Percentiles rank a stretch among this genome's conserved stretches.
Evolutionary conservation across 2,113 vertebrate genomes (phyloP).

Genomic region (Datnioides undecimradiatus): DNA sequence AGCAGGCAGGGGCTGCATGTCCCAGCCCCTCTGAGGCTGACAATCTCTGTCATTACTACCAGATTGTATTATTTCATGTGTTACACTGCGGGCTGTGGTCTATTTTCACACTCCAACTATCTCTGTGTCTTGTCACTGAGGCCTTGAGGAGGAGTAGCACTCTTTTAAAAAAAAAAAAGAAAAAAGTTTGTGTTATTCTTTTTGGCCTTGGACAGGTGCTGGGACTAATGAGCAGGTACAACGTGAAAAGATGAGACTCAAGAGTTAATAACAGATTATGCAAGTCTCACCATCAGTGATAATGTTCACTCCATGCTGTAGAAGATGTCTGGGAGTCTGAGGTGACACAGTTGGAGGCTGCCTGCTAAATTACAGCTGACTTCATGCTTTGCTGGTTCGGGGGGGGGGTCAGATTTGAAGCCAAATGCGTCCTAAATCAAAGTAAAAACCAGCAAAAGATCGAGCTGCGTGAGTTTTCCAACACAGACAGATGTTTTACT

Average conservation of each 20-base stretch:
- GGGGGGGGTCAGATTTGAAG: slow-evolving; percentile 42
- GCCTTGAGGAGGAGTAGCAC: neutral
- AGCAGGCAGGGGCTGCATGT: slow-evolving; percentile 38
- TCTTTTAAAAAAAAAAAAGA: neutral
- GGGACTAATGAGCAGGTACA: slow-evolving; percentile 19
- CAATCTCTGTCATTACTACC: slow-evolving; percentile 28
- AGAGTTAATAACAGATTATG: neutral
- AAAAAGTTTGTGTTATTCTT: neutral
- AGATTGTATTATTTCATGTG: slow-evolving; percentile 34
- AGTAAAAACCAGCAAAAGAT: slow-evolving; percentile 35
- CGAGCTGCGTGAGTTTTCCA: slow-evolving; percentile 33
- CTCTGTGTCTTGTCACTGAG: slow-evolving; percentile 11
- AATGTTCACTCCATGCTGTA: neutral
- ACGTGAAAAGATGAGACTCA: neutral
- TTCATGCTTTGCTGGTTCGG: slow-evolving; percentile 36
- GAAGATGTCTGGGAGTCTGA: neutral
- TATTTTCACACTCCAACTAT: slow-evolving; percentile 43
- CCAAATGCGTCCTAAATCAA: slow-evolving; percentile 49
- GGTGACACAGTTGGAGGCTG: neutral
- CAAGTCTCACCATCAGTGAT: neutral
- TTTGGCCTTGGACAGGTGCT: slow-evolving; percentile 4
- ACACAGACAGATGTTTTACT: slow-evolving; percentile 74
- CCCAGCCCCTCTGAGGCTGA: neutral
- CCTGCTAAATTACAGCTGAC: slow-evolving; percentile 31
- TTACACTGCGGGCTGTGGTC: slow-evolving; percentile 19